These are phyloP conservation scores for Gorsachius goisagi DNA, from an alignment of 2,113 vertebrate genomes.

Conservation along the genomic window DNA sequence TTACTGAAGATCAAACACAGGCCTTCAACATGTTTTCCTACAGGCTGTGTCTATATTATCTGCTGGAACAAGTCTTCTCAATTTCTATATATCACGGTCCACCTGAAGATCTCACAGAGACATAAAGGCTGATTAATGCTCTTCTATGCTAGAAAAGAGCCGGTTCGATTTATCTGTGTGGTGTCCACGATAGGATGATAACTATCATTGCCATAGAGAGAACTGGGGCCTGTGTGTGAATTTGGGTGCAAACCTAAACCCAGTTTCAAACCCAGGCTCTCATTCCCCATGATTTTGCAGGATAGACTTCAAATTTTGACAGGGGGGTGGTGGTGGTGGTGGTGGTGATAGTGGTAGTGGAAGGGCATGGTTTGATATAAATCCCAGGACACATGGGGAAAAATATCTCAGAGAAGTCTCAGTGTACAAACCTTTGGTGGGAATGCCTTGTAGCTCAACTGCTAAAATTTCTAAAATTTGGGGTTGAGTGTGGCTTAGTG, in stretches of 20 bases:
- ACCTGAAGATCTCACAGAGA: neutral
- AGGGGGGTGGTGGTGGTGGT: neutral
- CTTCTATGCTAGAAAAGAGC: neutral
- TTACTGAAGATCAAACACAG: neutral
- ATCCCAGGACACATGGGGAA: neutral
- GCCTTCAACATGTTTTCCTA: neutral
- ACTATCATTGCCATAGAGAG: neutral
- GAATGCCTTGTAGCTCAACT: neutral
- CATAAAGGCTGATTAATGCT: neutral
- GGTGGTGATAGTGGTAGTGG: neutral
- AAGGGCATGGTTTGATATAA: neutral
- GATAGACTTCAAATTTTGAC: neutral
- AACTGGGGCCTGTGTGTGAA: neutral
- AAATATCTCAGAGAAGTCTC: neutral
- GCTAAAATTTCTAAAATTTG: neutral
- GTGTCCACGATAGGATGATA: neutral
- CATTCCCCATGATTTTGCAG: neutral
- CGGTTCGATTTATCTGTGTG: accelerated
- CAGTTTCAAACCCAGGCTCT: neutral
- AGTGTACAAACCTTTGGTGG: neutral
- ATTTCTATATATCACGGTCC: neutral
- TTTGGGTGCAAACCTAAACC: neutral
- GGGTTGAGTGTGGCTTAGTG: neutral
- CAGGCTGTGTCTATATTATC: neutral
- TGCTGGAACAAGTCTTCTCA: neutral